phyloP scores from a whole-genome alignment of 2,113 vertebrate species.

The Erythrolamprus reginae region DNA sequence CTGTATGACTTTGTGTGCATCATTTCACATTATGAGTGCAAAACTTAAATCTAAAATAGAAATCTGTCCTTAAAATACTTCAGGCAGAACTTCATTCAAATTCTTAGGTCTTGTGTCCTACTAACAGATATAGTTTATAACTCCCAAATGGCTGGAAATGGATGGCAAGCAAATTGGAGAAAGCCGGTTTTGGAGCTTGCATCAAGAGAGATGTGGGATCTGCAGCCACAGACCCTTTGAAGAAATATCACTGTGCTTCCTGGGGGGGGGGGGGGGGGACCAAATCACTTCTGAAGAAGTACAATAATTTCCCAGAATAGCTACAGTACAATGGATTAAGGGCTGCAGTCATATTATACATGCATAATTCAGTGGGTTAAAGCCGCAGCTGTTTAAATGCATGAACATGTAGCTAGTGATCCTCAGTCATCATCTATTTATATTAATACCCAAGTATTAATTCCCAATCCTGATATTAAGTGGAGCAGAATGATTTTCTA shows the following conservation, averaged over 20 bases:
- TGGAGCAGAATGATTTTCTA: not conserved
- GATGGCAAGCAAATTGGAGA: not conserved
- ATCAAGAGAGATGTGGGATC: not conserved
- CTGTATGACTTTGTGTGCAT: not conserved
- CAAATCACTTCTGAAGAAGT: not conserved
- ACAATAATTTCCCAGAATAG: not conserved
- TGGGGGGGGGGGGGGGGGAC: no score
- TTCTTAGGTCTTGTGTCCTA: no score
- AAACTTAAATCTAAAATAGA: not conserved
- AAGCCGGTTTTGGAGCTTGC: not conserved
- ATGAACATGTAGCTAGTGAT: conserved; percentile 16
- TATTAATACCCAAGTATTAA: not conserved
- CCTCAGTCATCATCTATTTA: not conserved
- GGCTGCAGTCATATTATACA: not conserved
- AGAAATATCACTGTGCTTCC: not conserved
- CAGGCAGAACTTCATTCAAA: not conserved
- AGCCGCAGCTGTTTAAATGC: not conserved
- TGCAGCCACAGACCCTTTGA: not conserved
- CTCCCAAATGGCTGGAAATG: not conserved
- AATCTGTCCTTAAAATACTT: not conserved
- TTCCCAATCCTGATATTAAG: not conserved
- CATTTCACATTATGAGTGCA: not conserved
- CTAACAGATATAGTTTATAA: not conserved
- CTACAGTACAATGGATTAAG: conserved; percentile 22
- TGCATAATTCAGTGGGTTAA: not conserved